A percentile compares a stretch with the other conserved stretches of the same genome.
Evolutionary conservation across 2,797 vertebrate species (phyloP).

Genomic region (Fratercula arctica): DNA sequence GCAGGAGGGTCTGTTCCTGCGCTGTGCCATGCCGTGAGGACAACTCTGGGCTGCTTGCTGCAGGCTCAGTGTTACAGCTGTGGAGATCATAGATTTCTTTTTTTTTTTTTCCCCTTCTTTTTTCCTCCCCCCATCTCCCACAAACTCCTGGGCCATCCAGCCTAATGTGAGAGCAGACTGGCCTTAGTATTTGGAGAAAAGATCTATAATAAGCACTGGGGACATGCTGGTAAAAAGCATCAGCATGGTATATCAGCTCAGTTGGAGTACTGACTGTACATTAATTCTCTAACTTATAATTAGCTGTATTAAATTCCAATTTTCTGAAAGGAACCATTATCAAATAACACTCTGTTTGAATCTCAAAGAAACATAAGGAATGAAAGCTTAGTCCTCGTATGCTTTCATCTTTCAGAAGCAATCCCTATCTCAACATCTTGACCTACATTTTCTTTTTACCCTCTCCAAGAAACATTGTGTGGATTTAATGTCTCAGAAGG

Average conservation of each 20-base stretch:
- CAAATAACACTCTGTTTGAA: conserved; percentile 65
- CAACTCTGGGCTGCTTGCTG: neutral
- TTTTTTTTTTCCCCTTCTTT: neutral
- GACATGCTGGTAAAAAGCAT: conserved; percentile 43
- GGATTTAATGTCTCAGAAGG: conserved; percentile 65
- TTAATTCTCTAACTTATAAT: conserved; percentile 67
- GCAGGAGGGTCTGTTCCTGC: neutral
- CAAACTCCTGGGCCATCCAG: neutral
- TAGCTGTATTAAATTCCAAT: conserved; percentile 66
- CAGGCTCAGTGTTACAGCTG: neutral
- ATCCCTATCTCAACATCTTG: conserved; percentile 67
- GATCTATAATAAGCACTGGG: conserved; percentile 45
- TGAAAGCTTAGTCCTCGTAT: conserved; percentile 57
- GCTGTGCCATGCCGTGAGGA: fast-evolving
- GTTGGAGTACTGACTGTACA: conserved; percentile 41
- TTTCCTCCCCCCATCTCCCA: neutral
- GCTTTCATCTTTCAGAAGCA: conserved; percentile 71
- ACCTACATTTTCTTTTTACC: conserved; percentile 71
- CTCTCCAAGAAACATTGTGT: conserved; percentile 61
- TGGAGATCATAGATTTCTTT: neutral
- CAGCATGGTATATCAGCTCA: conserved; percentile 29
- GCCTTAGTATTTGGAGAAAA: conserved; percentile 39
- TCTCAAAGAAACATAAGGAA: conserved; percentile 68
- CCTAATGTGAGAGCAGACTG: conserved; percentile 17
- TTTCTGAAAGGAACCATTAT: conserved; percentile 65